These are phyloP conservation scores for Epinotia bilunana DNA, from an alignment of 2,888 invertebrate genomes.

Conservation along the genomic window DNA sequence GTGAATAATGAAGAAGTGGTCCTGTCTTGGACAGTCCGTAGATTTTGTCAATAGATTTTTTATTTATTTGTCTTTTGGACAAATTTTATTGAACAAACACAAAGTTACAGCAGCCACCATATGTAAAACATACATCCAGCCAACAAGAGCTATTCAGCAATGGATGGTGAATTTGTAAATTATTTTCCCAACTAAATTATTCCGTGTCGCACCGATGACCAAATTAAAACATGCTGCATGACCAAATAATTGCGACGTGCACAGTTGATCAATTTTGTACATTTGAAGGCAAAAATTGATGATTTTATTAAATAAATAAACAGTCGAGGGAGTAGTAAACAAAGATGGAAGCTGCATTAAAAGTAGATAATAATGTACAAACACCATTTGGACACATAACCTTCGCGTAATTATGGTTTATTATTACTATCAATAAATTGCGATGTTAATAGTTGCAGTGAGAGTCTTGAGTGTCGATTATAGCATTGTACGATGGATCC, in stretches of 20 bases:
- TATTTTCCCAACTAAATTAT: conserved; percentile 11
- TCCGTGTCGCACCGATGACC: conserved; percentile 8
- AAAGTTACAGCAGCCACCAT: neutral
- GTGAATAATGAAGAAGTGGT: no score
- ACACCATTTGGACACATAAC: no score
- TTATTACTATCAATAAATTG: no score
- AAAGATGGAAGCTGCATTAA: neutral
- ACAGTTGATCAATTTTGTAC: conserved; percentile 21
- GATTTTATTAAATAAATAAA: neutral
- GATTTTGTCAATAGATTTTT: neutral
- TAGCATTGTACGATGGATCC: no score
- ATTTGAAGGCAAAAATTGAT: neutral
- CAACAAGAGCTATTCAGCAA: neutral
- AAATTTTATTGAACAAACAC: neutral
- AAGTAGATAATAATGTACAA: neutral
- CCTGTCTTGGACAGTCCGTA: neutral
- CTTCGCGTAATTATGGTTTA: no score
- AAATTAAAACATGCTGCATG: conserved; percentile 28
- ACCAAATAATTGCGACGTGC: conserved; percentile 29
- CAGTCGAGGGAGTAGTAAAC: neutral
- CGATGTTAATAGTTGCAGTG: no score
- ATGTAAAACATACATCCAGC: neutral
- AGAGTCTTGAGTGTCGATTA: no score
- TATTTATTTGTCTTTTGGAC: no score
- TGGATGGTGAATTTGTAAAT: neutral